Conservation (phyloP, 2,113 vertebrate species). For the Saguinus midas region DNA sequence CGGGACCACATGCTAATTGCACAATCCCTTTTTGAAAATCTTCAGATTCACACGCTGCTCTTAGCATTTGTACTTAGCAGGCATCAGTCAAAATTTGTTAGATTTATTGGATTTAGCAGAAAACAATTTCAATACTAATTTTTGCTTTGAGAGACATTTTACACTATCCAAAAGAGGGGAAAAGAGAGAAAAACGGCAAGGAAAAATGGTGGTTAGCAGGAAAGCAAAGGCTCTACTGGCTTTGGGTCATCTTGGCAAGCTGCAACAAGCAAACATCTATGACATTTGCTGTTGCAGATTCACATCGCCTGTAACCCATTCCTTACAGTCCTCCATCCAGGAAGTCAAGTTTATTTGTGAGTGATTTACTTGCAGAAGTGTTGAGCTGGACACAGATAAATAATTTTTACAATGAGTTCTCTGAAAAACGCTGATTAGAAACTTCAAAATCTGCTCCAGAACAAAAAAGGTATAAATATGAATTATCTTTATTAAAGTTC, state of each 20-base stretch:
- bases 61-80: constrained; percentile 33
- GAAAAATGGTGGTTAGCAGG: neutral
- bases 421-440: neutral
- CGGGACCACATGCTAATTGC: constrained; percentile 35
- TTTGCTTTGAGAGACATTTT: constrained; percentile 39
- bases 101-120: constrained; percentile 21
- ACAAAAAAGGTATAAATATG: neutral
- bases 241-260: neutral
- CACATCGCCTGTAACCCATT: fast-evolving
- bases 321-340: neutral
- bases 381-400: neutral
- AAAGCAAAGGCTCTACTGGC: neutral
- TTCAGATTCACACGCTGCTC: neutral
- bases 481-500: neutral
- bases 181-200: neutral
- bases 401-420: neutral
- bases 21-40: constrained; percentile 45
- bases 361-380: neutral
- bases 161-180: neutral
- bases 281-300: neutral
- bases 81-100: constrained; percentile 48
- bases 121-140: constrained; percentile 46
- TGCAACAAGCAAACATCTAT: neutral
- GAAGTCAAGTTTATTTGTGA: neutral
- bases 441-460: neutral